A percentile compares a stretch with the other conserved stretches of the same genome.
phyloP scores from a whole-genome alignment of 2,797 vertebrate species.

The Lutjanus campechanus region DNA sequence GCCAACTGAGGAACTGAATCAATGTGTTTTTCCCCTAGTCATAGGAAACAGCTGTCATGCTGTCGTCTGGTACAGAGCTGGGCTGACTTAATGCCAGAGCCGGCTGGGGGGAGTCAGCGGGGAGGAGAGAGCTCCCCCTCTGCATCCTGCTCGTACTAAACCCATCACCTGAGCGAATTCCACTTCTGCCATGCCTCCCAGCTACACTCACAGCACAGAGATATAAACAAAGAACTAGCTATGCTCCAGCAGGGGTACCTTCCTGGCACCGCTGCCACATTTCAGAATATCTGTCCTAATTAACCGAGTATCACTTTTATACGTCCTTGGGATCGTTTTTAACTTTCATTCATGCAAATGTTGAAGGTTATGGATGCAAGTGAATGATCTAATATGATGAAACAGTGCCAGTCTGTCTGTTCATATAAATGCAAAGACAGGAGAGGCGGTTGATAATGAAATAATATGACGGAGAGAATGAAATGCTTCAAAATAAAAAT shows the following conservation, averaged over 20 bases:
- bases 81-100: conserved; percentile 78
- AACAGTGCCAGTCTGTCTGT: conserved; percentile 1
- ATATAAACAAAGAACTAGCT: conserved; percentile 67
- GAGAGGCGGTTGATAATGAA: conserved; percentile 42
- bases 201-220: conserved; percentile 62
- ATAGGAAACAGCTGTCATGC: conserved; percentile 84
- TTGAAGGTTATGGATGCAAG: conserved; percentile 44
- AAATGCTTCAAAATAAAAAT: conserved; percentile 68
- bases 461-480: conserved; percentile 36
- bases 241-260: conserved; percentile 49
- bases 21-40: conserved; percentile 79
- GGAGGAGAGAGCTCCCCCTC: conserved; percentile 58
- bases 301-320: conserved; percentile 62
- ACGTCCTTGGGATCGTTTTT: conserved; percentile 56
- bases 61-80: conserved; percentile 72
- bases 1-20: conserved; percentile 77
- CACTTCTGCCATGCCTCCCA: conserved; percentile 63
- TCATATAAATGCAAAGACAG: conserved; percentile 59
- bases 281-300: conserved; percentile 63
- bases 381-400: conserved; percentile 45
- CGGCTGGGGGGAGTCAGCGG: conserved; percentile 64
- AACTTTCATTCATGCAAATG: conserved; percentile 52
- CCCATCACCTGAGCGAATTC: conserved; percentile 79
- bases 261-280: conserved; percentile 43
- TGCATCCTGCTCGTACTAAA: conserved; percentile 63